Base-by-base conservation (phyloP, 1,140 invertebrate genomes). In the Oppia nitens region DNA sequence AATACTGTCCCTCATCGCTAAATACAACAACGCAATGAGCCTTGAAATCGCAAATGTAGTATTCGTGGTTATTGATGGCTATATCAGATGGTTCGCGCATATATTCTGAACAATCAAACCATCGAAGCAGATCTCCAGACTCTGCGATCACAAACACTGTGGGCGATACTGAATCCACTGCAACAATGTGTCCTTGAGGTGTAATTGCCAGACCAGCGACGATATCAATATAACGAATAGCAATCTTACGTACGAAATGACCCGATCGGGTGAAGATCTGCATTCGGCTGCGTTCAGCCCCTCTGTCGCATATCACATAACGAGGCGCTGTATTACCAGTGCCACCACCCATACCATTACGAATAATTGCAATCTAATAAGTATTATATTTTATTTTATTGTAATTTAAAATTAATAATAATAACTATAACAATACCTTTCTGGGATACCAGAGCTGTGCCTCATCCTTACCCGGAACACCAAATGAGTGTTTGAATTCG, bases 31-130 rank as follows among this genome's bases (percentile, higher is more conserved):
- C 90, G 71, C 90, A 94, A 72, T 96, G 92, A 56, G 90, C 91
- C 74, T 96, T 96, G 71, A 95, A 97, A 72, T 97, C 92, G 71
- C 92, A 96, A 25, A 96, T 88, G 74, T 90, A 97, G 74, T 89
- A 95, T 71, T 94, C 88, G 71, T 75, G 72, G 85, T 85, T 85
- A 74, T 81, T 84, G 63, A 96, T 87, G 60, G 89, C 90, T 68
- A 97, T 92, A 73, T 97, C 92, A 55, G 89, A 93, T 17, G 92
- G 91, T 72, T 97, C 92, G 62, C 87, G 78, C 90, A 96, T 95
- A 70, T 91, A 88, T 72, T 92, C 87, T 70, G 86, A 91, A 73
- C 91, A 95, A 71, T 95, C 90, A 71, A 96, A 95, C 90, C 91
- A 96, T 66, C 83, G 82, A 51, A 92, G 73, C 57, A 96, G 75